These are phyloP conservation scores for Tipula lateralis DNA, from an alignment of 2,888 invertebrate genomes.

Conservation along the genomic window DNA sequence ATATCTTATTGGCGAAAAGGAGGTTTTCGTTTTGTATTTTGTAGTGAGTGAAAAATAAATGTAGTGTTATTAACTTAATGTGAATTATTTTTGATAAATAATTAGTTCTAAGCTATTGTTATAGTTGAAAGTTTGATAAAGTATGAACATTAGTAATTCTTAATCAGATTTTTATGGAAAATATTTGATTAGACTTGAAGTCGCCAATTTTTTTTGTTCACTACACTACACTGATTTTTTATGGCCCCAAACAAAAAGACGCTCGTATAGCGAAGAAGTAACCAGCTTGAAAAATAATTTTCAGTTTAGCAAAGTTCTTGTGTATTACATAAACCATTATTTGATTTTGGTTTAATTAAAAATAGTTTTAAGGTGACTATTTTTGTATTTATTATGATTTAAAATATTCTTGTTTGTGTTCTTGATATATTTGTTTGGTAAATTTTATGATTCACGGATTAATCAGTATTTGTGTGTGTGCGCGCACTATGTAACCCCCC, in stretches of 20 bases:
- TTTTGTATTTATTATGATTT: not conserved
- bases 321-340: not conserved
- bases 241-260: slow-evolving; percentile 24
- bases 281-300: not conserved
- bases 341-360: not conserved
- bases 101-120: not conserved
- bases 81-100: not conserved
- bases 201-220: not conserved
- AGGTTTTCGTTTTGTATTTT: slow-evolving; percentile 19
- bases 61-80: not conserved
- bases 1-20: slow-evolving; percentile 24
- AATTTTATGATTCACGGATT: not conserved
- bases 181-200: slow-evolving; percentile 15
- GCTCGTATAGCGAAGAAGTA: not conserved
- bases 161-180: not conserved
- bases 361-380: not conserved
- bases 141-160: not conserved
- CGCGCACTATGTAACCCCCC: not conserved
- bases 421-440: not conserved
- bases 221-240: not conserved
- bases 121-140: not conserved
- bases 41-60: slow-evolving; percentile 13
- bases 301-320: not conserved
- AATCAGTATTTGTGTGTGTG: not conserved
- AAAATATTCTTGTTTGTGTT: not conserved